A percentile compares a stretch with the other conserved stretches of the same genome.
Conservation (phyloP, 2,797 vertebrate species). For the Pangasius larnaudii region DNA sequence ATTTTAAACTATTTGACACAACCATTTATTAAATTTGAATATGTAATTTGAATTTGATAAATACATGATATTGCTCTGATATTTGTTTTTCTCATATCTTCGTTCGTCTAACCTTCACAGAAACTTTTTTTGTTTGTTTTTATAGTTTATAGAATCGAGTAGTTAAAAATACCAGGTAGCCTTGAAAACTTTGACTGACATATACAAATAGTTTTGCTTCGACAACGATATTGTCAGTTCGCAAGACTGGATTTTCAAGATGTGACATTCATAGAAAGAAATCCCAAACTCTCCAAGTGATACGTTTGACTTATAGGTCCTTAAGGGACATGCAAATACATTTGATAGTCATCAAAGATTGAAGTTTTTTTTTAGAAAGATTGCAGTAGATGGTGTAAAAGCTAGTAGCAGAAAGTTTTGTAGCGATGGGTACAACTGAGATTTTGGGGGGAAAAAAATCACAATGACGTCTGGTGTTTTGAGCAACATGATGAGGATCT, state of each 20-base stretch:
- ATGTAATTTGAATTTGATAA: background rate
- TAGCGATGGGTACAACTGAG: background rate
- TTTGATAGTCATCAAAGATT: background rate
- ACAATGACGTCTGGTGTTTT: background rate
- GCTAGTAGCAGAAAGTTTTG: background rate
- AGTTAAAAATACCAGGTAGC: background rate
- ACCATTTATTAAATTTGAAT: background rate
- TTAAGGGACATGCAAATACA: background rate
- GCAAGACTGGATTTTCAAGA: slow-evolving; percentile 2
- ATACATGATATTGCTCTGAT: background rate
- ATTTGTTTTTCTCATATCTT: background rate
- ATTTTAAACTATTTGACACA: too few species aligned
- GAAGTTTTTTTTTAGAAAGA: background rate
- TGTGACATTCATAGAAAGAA: background rate
- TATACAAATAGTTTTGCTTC: background rate
- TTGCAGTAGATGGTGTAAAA: background rate
- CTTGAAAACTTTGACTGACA: background rate
- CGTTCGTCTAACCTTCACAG: background rate
- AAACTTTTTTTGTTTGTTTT: background rate
- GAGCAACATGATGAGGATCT: background rate
- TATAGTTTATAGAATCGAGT: too few species aligned
- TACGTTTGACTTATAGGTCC: background rate
- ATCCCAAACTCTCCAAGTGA: too few species aligned
- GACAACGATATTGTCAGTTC: background rate
- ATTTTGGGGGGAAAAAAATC: background rate